Percentiles rank a stretch among this genome's conserved stretches.
Conservation (phyloP, 2,888 invertebrate species). For the Norana najaformis region DNA sequence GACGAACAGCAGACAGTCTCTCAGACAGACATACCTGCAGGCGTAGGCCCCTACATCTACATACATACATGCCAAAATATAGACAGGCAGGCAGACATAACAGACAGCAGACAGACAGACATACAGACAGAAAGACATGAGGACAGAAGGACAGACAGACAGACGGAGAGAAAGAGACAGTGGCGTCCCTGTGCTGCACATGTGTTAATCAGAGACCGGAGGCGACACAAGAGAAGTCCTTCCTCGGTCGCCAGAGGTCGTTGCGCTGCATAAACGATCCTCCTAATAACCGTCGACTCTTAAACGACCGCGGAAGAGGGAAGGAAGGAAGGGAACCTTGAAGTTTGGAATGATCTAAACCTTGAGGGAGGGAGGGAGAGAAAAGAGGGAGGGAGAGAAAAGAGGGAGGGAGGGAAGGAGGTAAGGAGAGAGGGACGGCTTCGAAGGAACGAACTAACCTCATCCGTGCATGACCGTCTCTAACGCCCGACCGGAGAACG, state of each 20-base stretch:
- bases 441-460: constrained; percentile 10
- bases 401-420: constrained; percentile 30
- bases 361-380: neutral
- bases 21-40: too few species aligned
- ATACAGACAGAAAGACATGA: too few species aligned
- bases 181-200: neutral
- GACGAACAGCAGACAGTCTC: too few species aligned
- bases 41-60: too few species aligned
- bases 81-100: too few species aligned
- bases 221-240: neutral
- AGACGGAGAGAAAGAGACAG: neutral
- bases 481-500: neutral
- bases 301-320: neutral
- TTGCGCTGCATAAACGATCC: neutral
- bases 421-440: constrained; percentile 24
- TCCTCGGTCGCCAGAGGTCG: neutral
- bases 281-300: neutral
- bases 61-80: too few species aligned
- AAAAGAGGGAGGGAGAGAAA: constrained; percentile 17
- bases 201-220: neutral
- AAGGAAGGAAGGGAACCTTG: neutral
- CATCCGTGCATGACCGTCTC: neutral
- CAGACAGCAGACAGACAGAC: too few species aligned
- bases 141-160: too few species aligned
- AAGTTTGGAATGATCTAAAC: neutral